phyloP scores from a whole-genome alignment of 2,797 vertebrate species.

The Lepilemur septentrionalis region DNA sequence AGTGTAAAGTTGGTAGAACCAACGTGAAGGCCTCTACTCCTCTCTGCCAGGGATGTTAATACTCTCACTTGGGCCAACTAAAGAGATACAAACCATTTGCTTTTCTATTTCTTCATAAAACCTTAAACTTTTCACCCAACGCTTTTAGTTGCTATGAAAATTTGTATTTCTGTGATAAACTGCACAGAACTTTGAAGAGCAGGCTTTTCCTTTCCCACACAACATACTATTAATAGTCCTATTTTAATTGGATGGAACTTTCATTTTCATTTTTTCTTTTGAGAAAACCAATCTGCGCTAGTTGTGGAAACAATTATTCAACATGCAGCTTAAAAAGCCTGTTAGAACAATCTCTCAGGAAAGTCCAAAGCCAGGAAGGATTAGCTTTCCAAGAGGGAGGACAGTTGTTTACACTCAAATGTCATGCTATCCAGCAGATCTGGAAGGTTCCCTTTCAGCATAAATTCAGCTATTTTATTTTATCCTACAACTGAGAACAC shows the following conservation, averaged over 20 bases:
- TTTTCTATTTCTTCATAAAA: not conserved
- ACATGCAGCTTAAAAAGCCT: constrained; percentile 72
- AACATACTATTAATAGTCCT: constrained; percentile 77
- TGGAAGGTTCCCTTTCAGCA: constrained; percentile 86
- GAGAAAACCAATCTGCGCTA: constrained; percentile 81
- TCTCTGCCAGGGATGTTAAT: not conserved
- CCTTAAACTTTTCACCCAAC: constrained; percentile 1
- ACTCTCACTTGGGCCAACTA: not conserved
- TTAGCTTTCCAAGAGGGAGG: constrained; percentile 81
- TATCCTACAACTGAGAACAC: constrained; percentile 70
- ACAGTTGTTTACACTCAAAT: constrained; percentile 84
- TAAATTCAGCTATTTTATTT: constrained; percentile 83
- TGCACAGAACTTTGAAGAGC: constrained; percentile 31
- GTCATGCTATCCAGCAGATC: constrained; percentile 81
- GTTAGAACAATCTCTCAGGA: constrained; percentile 77
- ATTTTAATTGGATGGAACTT: constrained; percentile 81
- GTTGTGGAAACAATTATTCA: constrained; percentile 84
- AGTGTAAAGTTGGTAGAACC: not conserved
- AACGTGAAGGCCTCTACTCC: not conserved
- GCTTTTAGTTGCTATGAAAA: constrained; percentile 7
- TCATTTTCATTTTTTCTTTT: constrained; percentile 81
- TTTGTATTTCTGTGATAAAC: constrained; percentile 23
- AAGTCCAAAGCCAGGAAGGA: constrained; percentile 81
- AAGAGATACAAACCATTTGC: not conserved
- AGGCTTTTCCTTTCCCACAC: constrained; percentile 63